A percentile compares a stretch with the other conserved stretches of the same genome.
Evolutionary conservation across 2,797 vertebrate genomes (phyloP).

Genomic region (Meriones psammophilus): DNA sequence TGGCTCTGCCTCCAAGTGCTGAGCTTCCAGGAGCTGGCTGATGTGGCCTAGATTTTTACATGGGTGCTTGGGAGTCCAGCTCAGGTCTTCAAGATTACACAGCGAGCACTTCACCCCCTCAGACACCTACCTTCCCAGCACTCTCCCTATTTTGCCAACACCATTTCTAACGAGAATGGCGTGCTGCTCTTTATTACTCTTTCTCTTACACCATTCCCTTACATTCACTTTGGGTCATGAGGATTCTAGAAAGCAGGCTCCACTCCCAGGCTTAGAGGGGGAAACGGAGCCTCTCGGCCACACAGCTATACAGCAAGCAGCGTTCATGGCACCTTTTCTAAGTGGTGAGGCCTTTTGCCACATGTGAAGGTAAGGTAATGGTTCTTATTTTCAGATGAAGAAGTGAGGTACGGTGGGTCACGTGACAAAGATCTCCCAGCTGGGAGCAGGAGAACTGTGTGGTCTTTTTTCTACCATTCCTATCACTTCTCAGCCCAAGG

Average conservation of each 20-base stretch:
- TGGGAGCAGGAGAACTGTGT: neutral
- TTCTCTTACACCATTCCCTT: neutral
- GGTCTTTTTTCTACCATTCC: neutral
- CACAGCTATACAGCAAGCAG: neutral
- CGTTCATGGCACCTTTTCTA: neutral
- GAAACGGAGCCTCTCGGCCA: neutral
- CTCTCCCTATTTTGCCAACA: neutral
- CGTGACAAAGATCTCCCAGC: fast-evolving
- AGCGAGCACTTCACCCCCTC: no score
- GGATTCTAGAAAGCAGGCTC: neutral
- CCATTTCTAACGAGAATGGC: neutral
- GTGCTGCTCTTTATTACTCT: neutral
- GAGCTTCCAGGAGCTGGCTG: neutral
- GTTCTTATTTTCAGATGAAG: neutral
- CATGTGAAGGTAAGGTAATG: neutral
- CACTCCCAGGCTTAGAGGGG: neutral
- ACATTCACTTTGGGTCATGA: neutral
- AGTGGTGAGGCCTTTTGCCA: neutral
- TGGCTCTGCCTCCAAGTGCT: neutral
- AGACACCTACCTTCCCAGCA: neutral
- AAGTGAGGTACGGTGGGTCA: fast-evolving
- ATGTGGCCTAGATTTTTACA: neutral
- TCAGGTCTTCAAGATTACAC: neutral
- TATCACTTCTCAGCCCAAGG: neutral
- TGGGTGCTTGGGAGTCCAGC: neutral